phyloP scores from a whole-genome alignment of 2,888 invertebrate species.

The Drosophila melanosoma region DNA sequence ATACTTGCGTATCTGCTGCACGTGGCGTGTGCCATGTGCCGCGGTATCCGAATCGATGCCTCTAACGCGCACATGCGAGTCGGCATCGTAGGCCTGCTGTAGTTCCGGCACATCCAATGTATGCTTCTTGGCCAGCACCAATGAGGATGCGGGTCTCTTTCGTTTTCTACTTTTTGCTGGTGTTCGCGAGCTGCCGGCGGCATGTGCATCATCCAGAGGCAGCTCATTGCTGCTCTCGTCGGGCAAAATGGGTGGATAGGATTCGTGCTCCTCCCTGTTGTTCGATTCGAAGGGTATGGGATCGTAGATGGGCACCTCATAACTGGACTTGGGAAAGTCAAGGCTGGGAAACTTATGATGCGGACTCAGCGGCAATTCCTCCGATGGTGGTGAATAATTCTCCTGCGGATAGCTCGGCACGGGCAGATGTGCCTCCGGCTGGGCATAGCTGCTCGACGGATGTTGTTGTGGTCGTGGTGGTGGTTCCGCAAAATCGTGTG shows the following conservation, averaged over 20 bases:
- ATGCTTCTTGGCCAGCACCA: conserved; percentile 72
- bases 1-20: conserved; percentile 60
- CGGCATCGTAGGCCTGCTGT: conserved; percentile 81
- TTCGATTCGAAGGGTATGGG: conserved; percentile 82
- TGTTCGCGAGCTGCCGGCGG: conserved; percentile 49
- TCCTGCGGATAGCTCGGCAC: conserved; percentile 51
- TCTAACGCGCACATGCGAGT: conserved; percentile 37
- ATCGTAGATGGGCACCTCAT: conserved; percentile 84
- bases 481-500: conserved; percentile 15
- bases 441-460: conserved; percentile 21
- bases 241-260: conserved; percentile 76
- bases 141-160: conserved; percentile 57
- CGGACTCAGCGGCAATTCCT: conserved; percentile 82
- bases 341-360: conserved; percentile 82
- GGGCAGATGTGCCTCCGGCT: conserved; percentile 45
- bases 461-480: conserved; percentile 14
- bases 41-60: conserved; percentile 62
- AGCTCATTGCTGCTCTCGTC: conserved; percentile 39
- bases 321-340: conserved; percentile 83
- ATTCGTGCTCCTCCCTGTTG: conserved; percentile 74
- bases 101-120: conserved; percentile 82
- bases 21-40: conserved; percentile 69
- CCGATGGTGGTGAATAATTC: conserved; percentile 72
- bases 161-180: conserved; percentile 53
- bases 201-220: conserved; percentile 61